Evolutionary conservation across 2,888 invertebrate genomes (phyloP).

Genomic region (Dasypogon diadema): DNA sequence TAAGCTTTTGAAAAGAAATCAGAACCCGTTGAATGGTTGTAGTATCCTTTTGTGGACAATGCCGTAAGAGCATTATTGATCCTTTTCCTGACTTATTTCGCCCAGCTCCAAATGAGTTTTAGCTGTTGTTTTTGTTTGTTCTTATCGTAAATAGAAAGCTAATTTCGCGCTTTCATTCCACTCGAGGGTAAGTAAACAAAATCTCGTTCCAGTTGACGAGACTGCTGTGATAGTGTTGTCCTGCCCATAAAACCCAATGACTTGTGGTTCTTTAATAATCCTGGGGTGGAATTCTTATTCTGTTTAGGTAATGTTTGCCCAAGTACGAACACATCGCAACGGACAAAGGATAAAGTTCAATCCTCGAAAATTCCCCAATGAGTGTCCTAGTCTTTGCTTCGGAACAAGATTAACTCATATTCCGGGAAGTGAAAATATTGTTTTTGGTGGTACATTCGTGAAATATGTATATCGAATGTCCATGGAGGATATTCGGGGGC

Average conservation of each 20-base stretch:
- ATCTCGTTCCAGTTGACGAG: constrained; percentile 18
- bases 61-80: constrained; percentile 36
- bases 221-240: constrained; percentile 6
- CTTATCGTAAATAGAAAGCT: constrained; percentile 41
- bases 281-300: constrained; percentile 16
- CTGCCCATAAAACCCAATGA: constrained; percentile 34
- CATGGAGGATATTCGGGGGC: not conserved
- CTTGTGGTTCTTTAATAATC: constrained; percentile 40
- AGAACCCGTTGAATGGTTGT: constrained; percentile 12
- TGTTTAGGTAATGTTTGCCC: constrained; percentile 28
- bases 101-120: constrained; percentile 17
- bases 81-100: constrained; percentile 17
- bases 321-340: constrained; percentile 1
- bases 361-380: not conserved
- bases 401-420: not conserved
- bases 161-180: constrained; percentile 36
- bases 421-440: not conserved
- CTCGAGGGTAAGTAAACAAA: constrained; percentile 29
- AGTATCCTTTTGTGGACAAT: constrained; percentile 13
- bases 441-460: not conserved
- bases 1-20: constrained; percentile 24
- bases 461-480: not conserved
- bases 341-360: not conserved
- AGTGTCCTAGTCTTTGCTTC: not conserved
- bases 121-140: constrained; percentile 36